These are phyloP conservation scores for Brenthis daphne DNA, from an alignment of 2,888 invertebrate genomes.

Conservation along the genomic window DNA sequence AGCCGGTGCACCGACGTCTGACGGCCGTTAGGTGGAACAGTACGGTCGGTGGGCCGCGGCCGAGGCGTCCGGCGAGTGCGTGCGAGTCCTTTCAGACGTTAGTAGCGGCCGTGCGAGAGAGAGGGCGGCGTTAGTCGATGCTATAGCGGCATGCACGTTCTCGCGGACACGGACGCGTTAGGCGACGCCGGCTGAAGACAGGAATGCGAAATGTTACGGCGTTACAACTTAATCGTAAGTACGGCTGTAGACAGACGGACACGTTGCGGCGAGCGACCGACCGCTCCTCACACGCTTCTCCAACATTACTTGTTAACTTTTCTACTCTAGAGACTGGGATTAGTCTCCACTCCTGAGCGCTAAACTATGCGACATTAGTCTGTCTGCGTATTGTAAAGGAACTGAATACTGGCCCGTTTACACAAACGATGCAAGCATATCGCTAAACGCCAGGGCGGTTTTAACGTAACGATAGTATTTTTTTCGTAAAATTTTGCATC, in stretches of 20 bases:
- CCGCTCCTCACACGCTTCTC: slow-evolving; percentile 20
- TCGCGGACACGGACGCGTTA: slow-evolving; percentile 61
- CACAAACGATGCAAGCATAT: neutral
- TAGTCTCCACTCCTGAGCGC: neutral
- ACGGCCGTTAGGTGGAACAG: slow-evolving; percentile 32
- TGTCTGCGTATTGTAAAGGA: slow-evolving; percentile 3
- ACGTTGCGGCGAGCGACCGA: slow-evolving; percentile 35
- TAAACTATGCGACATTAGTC: neutral
- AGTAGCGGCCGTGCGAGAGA: slow-evolving; percentile 58
- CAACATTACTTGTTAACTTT: neutral
- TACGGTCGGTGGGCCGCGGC: neutral
- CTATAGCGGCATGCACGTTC: neutral
- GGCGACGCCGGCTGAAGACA: slow-evolving; percentile 63
- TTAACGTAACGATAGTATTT: neutral
- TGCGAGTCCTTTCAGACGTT: neutral
- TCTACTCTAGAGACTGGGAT: neutral
- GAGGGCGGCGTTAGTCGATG: slow-evolving; percentile 48
- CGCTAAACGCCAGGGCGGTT: slow-evolving; percentile 9
- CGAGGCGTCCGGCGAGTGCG: neutral
- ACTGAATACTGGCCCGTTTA: neutral
- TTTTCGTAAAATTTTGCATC: slow-evolving; percentile 6
- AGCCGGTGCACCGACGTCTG: slow-evolving; percentile 23
- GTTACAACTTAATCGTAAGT: slow-evolving; percentile 56
- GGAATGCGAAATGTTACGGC: slow-evolving; percentile 51
- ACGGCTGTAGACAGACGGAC: slow-evolving; percentile 44